Evolutionary conservation across 2,888 invertebrate genomes (phyloP).

Genomic region (Hydraecia micacea): DNA sequence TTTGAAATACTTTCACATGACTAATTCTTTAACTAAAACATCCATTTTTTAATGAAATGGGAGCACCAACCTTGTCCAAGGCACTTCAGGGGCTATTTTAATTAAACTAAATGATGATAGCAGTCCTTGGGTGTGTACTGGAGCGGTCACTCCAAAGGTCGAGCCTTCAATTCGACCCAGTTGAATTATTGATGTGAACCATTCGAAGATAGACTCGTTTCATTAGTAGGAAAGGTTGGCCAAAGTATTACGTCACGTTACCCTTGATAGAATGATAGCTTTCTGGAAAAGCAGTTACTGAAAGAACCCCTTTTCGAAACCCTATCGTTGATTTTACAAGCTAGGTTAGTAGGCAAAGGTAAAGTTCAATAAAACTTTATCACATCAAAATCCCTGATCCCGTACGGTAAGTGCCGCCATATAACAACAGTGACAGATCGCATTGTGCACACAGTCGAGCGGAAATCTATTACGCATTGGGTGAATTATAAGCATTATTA

Average conservation of each 20-base stretch:
- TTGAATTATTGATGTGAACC: constrained; percentile 56
- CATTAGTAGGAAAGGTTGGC: constrained; percentile 28
- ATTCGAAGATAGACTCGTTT: constrained; percentile 37
- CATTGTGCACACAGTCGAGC: constrained; percentile 59
- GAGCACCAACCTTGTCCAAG: neutral
- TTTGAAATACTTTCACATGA: neutral
- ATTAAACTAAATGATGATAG: constrained; percentile 40
- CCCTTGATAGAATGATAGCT: neutral
- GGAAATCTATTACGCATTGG: constrained; percentile 67
- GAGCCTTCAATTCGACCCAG: constrained; percentile 20
- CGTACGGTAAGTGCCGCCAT: constrained; percentile 43
- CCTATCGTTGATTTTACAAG: constrained; percentile 4
- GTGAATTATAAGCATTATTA: constrained; percentile 70
- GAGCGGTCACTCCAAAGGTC: constrained; percentile 27
- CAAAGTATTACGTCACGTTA: constrained; percentile 20
- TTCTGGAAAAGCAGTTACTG: neutral
- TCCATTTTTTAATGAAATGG: constrained; percentile 7
- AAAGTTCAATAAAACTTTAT: constrained; percentile 37
- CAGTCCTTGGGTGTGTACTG: constrained; percentile 25
- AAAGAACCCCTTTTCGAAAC: neutral
- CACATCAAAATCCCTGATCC: constrained; percentile 35
- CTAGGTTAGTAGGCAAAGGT: constrained; percentile 32
- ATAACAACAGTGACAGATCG: constrained; percentile 57
- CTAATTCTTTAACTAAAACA: neutral
- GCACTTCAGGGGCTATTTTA: constrained; percentile 23